Evolutionary conservation across 2,888 invertebrate species (phyloP).

Genomic region (Platerodrilus igneus): DNA sequence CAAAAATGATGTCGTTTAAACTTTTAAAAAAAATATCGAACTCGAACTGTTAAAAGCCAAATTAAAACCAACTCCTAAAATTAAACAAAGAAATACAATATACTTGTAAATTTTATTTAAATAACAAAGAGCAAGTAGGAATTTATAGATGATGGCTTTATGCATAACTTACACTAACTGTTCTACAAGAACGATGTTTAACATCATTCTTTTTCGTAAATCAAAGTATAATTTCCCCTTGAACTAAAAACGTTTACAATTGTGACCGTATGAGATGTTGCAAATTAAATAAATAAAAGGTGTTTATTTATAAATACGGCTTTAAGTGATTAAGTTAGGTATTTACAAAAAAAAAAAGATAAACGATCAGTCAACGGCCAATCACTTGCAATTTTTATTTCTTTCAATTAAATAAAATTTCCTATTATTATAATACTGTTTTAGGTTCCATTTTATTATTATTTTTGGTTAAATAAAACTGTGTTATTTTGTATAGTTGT

Average conservation of each 20-base stretch:
- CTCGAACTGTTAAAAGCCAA: no score
- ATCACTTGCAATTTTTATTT: constrained; percentile 22
- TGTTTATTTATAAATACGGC: constrained; percentile 36
- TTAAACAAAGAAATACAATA: no score
- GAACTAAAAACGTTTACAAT: constrained; percentile 33
- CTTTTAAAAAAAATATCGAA: no score
- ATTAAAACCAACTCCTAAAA: no score
- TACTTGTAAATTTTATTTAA: constrained; percentile 30
- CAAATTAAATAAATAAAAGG: constrained; percentile 37
- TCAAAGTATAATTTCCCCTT: constrained; percentile 31
- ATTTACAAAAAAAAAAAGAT: constrained; percentile 36
- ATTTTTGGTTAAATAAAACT: no score
- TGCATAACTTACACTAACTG: constrained; percentile 34
- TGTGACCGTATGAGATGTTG: constrained; percentile 35
- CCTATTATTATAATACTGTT: no score
- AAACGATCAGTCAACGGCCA: constrained; percentile 15
- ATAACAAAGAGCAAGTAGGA: constrained; percentile 40
- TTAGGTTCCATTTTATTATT: no score
- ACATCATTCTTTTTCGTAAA: no score
- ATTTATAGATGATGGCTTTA: constrained; percentile 39
- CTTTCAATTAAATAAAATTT: no score
- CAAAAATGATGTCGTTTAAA: no score
- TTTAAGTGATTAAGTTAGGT: constrained; percentile 36
- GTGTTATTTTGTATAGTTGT: no score
- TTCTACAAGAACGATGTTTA: constrained; percentile 32